A percentile compares a stretch with the other conserved stretches of the same genome.
Conservation (phyloP, 2,888 invertebrate genomes). For the Acanthosepion pharaonis region DNA sequence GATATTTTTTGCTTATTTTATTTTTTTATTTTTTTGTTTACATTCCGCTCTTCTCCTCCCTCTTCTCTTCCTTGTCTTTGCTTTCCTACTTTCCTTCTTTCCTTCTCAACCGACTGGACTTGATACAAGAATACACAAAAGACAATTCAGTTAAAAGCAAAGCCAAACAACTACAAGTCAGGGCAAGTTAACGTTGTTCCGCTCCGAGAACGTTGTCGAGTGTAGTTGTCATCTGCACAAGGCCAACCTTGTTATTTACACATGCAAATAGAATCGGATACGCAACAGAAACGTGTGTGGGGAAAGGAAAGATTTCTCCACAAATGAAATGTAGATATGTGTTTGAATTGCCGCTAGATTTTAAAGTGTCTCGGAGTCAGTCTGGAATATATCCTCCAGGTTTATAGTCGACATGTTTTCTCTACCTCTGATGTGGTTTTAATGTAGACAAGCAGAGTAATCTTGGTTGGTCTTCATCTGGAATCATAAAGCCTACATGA, state of each 20-base stretch:
- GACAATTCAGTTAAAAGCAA: background rate
- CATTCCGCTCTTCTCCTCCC: background rate
- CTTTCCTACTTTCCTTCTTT: no score
- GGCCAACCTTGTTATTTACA: background rate
- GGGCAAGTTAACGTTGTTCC: slow-evolving; percentile 2
- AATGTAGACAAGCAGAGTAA: no score
- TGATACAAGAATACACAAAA: background rate
- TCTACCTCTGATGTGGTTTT: no score
- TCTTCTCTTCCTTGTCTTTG: background rate
- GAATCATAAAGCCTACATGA: background rate
- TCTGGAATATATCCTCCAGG: background rate
- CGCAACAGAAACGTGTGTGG: background rate
- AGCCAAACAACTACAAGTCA: background rate
- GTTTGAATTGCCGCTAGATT: background rate
- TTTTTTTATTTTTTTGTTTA: background rate
- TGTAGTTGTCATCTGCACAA: background rate
- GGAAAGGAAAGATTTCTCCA: background rate
- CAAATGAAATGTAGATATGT: background rate
- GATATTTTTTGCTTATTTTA: background rate
- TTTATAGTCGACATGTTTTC: no score
- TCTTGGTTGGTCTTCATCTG: no score
- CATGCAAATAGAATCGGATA: background rate
- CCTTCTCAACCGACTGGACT: background rate
- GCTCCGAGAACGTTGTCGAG: background rate
- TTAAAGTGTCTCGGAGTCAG: background rate